Evolutionary conservation across 2,113 vertebrate genomes (phyloP).

Genomic region (Menura novaehollandiae): DNA sequence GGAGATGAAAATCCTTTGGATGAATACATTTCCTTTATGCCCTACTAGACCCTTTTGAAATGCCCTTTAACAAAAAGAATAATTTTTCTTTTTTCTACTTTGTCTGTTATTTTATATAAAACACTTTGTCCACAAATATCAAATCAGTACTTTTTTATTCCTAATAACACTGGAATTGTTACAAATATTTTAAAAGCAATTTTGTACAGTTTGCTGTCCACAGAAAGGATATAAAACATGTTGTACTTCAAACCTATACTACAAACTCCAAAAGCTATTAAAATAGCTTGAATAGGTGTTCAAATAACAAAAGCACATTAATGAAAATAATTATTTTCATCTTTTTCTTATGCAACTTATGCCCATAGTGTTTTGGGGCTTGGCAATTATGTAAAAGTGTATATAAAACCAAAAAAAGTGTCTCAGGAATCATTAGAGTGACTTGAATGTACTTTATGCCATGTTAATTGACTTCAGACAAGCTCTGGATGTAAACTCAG

Average conservation of each 20-base stretch:
- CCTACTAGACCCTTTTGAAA: background rate
- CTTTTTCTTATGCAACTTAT: constrained; percentile 1
- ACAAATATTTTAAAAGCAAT: background rate
- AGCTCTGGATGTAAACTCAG: background rate
- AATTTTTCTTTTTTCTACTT: background rate
- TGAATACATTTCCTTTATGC: background rate
- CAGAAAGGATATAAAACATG: background rate
- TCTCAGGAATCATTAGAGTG: constrained; percentile 7
- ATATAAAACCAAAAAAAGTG: background rate
- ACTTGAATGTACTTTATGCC: constrained; percentile 11
- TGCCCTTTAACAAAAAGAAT: background rate
- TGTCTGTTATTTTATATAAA: background rate
- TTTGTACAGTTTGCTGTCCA: background rate
- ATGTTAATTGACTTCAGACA: constrained; percentile 40
- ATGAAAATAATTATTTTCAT: background rate
- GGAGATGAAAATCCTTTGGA: background rate
- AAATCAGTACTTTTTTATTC: background rate
- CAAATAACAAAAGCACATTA: background rate
- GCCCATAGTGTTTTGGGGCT: background rate
- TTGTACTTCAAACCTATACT: background rate
- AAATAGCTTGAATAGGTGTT: background rate
- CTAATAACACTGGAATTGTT: background rate
- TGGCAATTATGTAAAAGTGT: constrained; percentile 38
- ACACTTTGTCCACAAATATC: background rate
- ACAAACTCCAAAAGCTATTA: background rate